phyloP scores from a whole-genome alignment of 1,140 invertebrate genomes.

The Pemphigus obesinymphae region DNA sequence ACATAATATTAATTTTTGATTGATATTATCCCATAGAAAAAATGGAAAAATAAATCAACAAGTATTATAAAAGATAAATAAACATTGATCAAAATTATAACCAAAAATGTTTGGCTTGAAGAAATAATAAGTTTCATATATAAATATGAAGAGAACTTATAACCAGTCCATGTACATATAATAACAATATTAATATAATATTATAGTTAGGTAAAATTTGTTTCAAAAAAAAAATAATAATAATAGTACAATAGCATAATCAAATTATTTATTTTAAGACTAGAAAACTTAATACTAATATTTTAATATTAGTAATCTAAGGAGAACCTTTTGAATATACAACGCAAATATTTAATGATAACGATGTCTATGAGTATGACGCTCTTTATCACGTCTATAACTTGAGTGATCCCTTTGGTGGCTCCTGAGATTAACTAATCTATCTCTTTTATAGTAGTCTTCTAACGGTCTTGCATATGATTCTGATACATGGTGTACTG shows the following conservation, averaged over 20 bases:
- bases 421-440: slow-evolving; percentile 7
- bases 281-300: slow-evolving; percentile 26
- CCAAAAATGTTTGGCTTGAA: neutral
- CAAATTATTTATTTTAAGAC: slow-evolving; percentile 3
- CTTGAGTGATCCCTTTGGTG: neutral
- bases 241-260: neutral
- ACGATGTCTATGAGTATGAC: slow-evolving; percentile 2
- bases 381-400: slow-evolving; percentile 18
- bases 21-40: neutral
- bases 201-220: neutral
- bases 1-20: neutral
- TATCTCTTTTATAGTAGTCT: slow-evolving; percentile 19
- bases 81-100: neutral
- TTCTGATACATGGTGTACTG: slow-evolving; percentile 1
- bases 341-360: neutral
- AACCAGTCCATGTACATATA: neutral
- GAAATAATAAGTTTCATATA: neutral
- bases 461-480: neutral
- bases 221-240: neutral
- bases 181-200: neutral
- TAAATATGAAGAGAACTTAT: neutral
- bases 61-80: neutral
- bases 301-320: slow-evolving; percentile 14
- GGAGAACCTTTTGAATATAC: neutral
- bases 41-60: neutral